phyloP scores from a whole-genome alignment of 1,140 invertebrate species.

The Trissolcus basalis region DNA sequence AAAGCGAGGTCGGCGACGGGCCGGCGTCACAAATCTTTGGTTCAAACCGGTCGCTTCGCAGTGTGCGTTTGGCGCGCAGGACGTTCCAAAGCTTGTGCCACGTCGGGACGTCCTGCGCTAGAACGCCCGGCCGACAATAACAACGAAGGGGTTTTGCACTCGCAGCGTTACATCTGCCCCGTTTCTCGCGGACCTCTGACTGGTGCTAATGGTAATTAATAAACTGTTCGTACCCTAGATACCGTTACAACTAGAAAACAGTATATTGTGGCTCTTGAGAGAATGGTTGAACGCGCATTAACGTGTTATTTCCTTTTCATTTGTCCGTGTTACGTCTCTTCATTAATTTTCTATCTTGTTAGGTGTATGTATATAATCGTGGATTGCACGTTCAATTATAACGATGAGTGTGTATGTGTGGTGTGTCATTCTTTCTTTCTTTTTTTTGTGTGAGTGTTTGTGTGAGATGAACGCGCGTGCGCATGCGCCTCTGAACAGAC shows the following conservation, averaged over 20 bases:
- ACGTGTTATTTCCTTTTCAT: slow-evolving; percentile 21
- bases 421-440: background rate
- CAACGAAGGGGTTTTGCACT: slow-evolving; percentile 17
- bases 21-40: slow-evolving; percentile 48
- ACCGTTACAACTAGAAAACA: slow-evolving; percentile 53
- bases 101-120: slow-evolving; percentile 24
- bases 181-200: slow-evolving; percentile 11
- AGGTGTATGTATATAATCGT: no score
- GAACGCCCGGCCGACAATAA: slow-evolving; percentile 14
- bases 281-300: slow-evolving; percentile 9
- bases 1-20: slow-evolving; percentile 49
- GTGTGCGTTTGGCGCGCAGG: slow-evolving; percentile 11
- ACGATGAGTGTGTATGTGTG: background rate
- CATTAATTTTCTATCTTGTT: no score
- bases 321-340: background rate
- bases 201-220: slow-evolving; percentile 20
- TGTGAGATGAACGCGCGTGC: slow-evolving; percentile 29
- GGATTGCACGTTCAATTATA: no score
- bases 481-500: slow-evolving; percentile 21
- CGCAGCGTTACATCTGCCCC: slow-evolving; percentile 7
- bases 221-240: slow-evolving; percentile 40
- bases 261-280: slow-evolving; percentile 28
- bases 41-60: slow-evolving; percentile 44
- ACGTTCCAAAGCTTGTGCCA: slow-evolving; percentile 20
- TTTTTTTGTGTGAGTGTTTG: slow-evolving; percentile 59